phyloP scores from a whole-genome alignment of 64 coral and sea anemone genomes.

The Trachythela sp. region DNA sequence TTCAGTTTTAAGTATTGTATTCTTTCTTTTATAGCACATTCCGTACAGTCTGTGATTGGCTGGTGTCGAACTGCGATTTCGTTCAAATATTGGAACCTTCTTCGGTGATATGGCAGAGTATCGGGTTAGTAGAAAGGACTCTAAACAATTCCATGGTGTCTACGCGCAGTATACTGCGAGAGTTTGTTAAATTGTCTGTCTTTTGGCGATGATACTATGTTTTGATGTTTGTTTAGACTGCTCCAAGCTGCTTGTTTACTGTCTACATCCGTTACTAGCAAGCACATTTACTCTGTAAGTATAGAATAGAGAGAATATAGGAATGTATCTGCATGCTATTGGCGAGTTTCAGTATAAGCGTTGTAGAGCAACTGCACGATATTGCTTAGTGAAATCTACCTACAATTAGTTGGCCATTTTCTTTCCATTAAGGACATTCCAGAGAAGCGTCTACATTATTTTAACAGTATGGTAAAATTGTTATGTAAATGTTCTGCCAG shows the following conservation, averaged over 20 bases:
- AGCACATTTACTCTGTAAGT: background rate
- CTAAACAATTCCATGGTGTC: background rate
- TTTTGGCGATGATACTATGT: background rate
- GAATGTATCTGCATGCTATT: background rate
- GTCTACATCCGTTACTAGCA: background rate
- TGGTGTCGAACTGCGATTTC: background rate
- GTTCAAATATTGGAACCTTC: background rate
- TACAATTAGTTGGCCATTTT: background rate
- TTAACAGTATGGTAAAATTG: background rate
- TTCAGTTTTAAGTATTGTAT: too few relatives aligned
- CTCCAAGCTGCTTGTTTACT: background rate
- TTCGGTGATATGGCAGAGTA: background rate
- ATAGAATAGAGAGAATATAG: background rate
- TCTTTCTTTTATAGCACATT: background rate
- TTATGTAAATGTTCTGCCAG: background rate
- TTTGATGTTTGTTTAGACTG: background rate
- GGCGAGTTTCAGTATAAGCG: too few relatives aligned
- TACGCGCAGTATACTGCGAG: background rate
- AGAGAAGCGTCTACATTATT: slow-evolving; percentile 8
- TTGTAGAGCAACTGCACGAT: background rate
- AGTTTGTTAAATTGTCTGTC: too few relatives aligned
- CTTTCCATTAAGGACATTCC: background rate
- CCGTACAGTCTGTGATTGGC: background rate
- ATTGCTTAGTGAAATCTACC: background rate
- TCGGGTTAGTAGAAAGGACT: background rate